Evolutionary conservation across 1,140 invertebrate species (phyloP).

Genomic region (Caenorhabditis remanei): DNA sequence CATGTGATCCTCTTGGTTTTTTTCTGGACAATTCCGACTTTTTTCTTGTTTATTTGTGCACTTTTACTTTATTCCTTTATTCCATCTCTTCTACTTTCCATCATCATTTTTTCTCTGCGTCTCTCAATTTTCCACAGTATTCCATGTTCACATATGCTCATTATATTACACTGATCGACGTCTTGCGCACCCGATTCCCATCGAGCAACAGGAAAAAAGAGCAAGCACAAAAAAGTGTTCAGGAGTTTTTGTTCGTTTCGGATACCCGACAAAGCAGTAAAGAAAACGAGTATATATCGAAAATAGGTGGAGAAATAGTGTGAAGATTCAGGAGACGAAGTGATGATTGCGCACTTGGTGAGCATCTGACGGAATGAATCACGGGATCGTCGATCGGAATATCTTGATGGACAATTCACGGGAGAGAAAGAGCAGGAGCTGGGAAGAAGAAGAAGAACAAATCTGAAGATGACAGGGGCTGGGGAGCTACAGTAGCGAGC

Average conservation of each 20-base stretch:
- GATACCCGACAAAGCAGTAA: conserved; percentile 42
- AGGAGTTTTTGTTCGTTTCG: conserved; percentile 18
- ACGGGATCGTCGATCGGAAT: neutral
- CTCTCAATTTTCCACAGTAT: neutral
- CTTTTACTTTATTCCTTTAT: conserved; percentile 29
- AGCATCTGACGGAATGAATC: conserved; percentile 35
- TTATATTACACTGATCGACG: conserved; percentile 45
- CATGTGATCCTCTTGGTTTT: too few species aligned
- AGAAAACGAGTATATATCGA: conserved; percentile 52
- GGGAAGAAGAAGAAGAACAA: too few species aligned
- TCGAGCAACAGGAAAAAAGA: conserved; percentile 6
- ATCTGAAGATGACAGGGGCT: too few species aligned
- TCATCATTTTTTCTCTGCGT: neutral
- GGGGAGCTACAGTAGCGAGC: too few species aligned
- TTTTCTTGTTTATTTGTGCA: conserved; percentile 1
- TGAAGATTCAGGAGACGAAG: neutral
- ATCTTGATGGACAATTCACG: neutral
- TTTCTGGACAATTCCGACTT: neutral
- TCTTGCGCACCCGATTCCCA: conserved; percentile 53
- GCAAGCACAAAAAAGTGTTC: conserved; percentile 49
- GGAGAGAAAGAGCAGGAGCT: neutral
- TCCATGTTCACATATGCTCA: conserved; percentile 47
- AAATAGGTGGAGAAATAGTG: conserved; percentile 19
- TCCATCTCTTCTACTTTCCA: neutral
- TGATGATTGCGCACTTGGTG: conserved; percentile 21